phyloP scores from a whole-genome alignment of 2,113 vertebrate genomes.

The Mormyrus iriodes region DNA sequence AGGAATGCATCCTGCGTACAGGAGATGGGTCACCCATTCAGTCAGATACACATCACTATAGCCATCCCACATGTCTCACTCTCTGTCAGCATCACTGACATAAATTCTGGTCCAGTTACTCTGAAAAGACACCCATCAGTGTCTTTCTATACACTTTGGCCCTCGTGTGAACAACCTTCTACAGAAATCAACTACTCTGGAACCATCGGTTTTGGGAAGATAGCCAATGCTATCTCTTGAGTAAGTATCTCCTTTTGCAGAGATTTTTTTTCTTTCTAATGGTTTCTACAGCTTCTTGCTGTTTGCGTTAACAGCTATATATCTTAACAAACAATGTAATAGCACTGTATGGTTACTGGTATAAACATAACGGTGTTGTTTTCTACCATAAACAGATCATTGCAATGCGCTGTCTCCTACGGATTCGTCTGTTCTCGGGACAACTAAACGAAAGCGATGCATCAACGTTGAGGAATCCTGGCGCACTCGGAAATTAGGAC shows the following conservation, averaged over 20 bases:
- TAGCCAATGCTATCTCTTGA: not conserved
- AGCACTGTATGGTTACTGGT: not conserved
- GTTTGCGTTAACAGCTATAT: not conserved
- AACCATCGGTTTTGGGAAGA: not conserved
- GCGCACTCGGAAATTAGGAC: not conserved
- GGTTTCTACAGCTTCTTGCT: not conserved
- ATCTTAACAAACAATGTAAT: not conserved
- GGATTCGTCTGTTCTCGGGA: not conserved
- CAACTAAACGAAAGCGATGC: not conserved
- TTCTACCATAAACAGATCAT: not conserved
- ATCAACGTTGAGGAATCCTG: not conserved
- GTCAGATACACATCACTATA: not conserved
- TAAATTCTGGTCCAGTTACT: conserved; percentile 4
- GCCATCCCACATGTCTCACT: not conserved
- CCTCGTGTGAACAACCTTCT: not conserved
- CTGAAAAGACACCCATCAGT: not conserved
- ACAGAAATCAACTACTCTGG: not conserved
- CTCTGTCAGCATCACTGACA: not conserved
- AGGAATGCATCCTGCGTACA: conserved; percentile 20
- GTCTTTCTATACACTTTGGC: not conserved
- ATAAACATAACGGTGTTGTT: not conserved
- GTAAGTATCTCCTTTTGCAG: not conserved
- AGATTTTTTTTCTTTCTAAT: not conserved
- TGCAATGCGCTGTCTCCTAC: not conserved
- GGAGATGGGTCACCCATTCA: conserved; percentile 1